Evolutionary conservation across 2,888 invertebrate genomes (phyloP).

Genomic region (Drosophila pseudotalamancana): DNA sequence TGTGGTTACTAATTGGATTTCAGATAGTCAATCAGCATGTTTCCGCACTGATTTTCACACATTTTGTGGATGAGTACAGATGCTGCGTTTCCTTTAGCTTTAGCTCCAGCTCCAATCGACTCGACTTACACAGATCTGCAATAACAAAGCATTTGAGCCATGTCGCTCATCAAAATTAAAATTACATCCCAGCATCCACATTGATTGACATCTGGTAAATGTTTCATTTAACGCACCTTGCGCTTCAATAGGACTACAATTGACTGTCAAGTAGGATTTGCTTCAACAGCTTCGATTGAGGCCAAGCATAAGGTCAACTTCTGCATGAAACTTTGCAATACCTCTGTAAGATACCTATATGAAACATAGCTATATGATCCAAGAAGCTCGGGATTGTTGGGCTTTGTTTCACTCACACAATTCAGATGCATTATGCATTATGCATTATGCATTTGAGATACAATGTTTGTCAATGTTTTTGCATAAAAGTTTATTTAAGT

Average conservation of each 20-base stretch:
- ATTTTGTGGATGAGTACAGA: slow-evolving; percentile 14
- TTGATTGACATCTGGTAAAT: slow-evolving; percentile 5
- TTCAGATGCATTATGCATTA: too few species aligned
- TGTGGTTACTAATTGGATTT: slow-evolving; percentile 68
- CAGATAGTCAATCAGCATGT: slow-evolving; percentile 64
- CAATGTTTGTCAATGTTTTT: too few species aligned
- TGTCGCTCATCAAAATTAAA: not conserved
- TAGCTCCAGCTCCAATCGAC: not conserved
- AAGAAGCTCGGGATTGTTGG: too few species aligned
- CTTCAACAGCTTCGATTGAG: not conserved
- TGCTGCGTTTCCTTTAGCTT: not conserved
- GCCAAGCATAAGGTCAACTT: too few species aligned
- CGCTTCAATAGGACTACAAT: not conserved
- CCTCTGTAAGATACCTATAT: too few species aligned
- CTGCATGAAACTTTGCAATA: too few species aligned
- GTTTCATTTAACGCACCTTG: slow-evolving; percentile 1
- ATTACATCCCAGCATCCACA: not conserved
- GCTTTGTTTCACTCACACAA: too few species aligned
- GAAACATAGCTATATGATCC: too few species aligned
- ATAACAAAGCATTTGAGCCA: not conserved
- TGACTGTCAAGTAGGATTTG: not conserved
- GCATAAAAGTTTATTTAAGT: not conserved
- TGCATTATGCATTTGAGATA: too few species aligned
- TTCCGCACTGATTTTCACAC: slow-evolving; percentile 53
- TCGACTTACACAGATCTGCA: not conserved